phyloP scores from a whole-genome alignment of 2,797 vertebrate genomes.

The Danio albolineatus region DNA sequence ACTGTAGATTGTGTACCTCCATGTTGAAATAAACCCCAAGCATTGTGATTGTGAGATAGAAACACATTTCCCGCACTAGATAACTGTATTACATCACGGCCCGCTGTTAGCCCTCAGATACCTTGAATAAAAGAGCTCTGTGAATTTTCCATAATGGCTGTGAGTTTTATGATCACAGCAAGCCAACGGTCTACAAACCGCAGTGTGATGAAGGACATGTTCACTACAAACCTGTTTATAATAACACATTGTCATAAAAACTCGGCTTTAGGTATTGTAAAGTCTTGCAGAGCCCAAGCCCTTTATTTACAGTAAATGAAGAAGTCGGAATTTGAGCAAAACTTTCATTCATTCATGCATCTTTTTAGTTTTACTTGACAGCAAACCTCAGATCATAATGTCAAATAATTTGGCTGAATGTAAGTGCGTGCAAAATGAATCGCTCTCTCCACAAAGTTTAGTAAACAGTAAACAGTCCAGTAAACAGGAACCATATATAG shows the following conservation, averaged over 20 bases:
- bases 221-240: neutral
- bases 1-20: conserved; percentile 17
- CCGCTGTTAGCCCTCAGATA: conserved; percentile 4
- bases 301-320: neutral
- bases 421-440: no score
- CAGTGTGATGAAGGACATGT: conserved; percentile 14
- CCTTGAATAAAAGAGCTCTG: neutral
- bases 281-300: neutral
- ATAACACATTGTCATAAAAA: neutral
- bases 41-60: conserved; percentile 32
- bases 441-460: no score
- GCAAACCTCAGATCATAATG: neutral
- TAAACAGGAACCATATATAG: no score
- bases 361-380: neutral
- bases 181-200: neutral
- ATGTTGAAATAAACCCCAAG: conserved; percentile 3
- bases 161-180: conserved; percentile 29
- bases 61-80: neutral
- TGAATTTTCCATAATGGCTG: conserved; percentile 30
- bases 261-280: neutral
- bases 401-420: no score
- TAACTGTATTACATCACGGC: neutral
- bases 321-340: neutral
- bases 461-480: no score
- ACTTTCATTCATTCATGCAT: no score